A percentile compares a stretch with the other conserved stretches of the same genome.
Evolutionary conservation across 2,113 vertebrate species (phyloP).

Genomic region (Brienomyrus brachyistius): DNA sequence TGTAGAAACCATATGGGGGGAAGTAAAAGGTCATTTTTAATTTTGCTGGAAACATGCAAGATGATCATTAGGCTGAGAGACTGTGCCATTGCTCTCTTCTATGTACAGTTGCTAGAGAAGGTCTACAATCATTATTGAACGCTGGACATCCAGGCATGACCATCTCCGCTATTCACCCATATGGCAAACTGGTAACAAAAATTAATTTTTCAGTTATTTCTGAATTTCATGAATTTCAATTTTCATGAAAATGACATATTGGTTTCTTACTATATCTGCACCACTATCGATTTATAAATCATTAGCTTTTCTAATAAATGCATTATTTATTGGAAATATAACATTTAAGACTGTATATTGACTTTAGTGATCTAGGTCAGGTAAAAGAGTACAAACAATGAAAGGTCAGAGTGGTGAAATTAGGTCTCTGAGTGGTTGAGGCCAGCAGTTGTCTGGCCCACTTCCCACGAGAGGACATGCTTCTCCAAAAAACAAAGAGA

Average conservation of each 20-base stretch:
- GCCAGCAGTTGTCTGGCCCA: not conserved
- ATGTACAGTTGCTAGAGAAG: not conserved
- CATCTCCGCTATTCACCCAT: not conserved
- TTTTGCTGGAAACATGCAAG: not conserved
- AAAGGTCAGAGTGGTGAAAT: conserved; percentile 1
- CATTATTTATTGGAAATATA: not conserved
- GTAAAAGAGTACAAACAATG: not conserved
- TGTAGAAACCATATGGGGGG: not conserved
- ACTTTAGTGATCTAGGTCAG: not conserved
- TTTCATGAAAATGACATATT: not conserved
- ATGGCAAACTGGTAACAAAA: not conserved
- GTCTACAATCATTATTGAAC: not conserved
- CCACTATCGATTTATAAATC: not conserved
- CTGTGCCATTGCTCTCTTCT: not conserved
- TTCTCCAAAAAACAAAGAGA: not conserved
- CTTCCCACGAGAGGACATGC: not conserved
- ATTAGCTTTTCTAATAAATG: not conserved
- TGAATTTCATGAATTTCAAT: not conserved
- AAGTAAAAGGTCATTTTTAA: not conserved
- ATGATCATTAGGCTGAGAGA: not conserved
- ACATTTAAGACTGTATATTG: not conserved
- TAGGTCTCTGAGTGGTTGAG: not conserved
- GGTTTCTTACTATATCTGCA: not conserved
- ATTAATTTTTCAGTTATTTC: not conserved
- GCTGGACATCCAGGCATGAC: not conserved